Conservation (phyloP, 2,888 invertebrate genomes). For the Philonicus albiceps region DNA sequence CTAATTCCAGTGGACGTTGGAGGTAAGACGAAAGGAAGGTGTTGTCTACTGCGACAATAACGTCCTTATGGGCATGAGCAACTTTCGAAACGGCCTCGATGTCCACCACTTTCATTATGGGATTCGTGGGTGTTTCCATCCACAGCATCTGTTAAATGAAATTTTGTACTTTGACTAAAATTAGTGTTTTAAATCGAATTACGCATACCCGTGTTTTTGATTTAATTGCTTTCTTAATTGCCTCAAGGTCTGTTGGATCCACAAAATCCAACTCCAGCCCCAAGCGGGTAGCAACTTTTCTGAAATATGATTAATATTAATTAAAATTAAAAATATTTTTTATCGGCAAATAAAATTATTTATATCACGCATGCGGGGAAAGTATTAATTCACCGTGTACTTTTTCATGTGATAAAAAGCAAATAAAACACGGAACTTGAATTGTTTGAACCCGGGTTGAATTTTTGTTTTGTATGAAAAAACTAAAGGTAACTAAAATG, state of each 20-base stretch:
- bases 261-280: conserved; percentile 80
- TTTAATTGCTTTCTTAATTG: conserved; percentile 74
- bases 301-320: conserved; percentile 63
- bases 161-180: neutral
- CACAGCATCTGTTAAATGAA: conserved; percentile 76
- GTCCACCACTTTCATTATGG: conserved; percentile 87
- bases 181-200: neutral
- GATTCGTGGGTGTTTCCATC: conserved; percentile 98
- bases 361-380: no score
- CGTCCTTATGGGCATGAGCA: conserved; percentile 65
- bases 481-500: no score
- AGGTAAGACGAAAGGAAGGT: conserved; percentile 92
- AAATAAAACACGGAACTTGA: no score
- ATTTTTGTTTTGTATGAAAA: no score
- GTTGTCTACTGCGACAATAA: conserved; percentile 88
- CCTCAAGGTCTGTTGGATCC: conserved; percentile 75
- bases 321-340: neutral
- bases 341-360: neutral
- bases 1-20: conserved; percentile 88
- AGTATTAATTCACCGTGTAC: no score
- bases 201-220: conserved; percentile 81
- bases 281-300: conserved; percentile 71
- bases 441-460: no score
- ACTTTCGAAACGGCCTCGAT: conserved; percentile 75
- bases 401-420: no score